Conservation (phyloP, 1,140 invertebrate species). For the Pararge aegeria region DNA sequence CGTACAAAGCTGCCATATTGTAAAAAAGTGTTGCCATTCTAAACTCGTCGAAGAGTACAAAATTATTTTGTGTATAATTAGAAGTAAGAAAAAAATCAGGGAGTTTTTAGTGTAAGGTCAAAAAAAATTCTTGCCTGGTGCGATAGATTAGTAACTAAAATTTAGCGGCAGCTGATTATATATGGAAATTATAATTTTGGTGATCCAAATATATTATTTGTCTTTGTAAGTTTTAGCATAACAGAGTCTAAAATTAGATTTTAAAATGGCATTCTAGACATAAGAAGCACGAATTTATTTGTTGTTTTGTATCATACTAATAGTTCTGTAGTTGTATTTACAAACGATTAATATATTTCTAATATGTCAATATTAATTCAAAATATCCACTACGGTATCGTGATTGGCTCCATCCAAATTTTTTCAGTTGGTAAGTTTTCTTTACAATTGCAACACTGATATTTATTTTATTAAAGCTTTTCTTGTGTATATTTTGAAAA, state of each 20-base stretch:
- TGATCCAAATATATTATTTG: slow-evolving; percentile 28
- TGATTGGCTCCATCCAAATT: slow-evolving; percentile 58
- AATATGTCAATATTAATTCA: slow-evolving; percentile 48
- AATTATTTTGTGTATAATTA: slow-evolving; percentile 79
- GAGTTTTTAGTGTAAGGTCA: slow-evolving; percentile 68
- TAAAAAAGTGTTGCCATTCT: slow-evolving; percentile 71
- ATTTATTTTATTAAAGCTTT: slow-evolving; percentile 8
- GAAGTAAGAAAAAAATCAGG: slow-evolving; percentile 77
- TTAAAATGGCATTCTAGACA: slow-evolving; percentile 62
- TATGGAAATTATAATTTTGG: slow-evolving; percentile 31
- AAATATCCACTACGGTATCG: slow-evolving; percentile 31
- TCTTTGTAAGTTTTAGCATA: slow-evolving; percentile 36
- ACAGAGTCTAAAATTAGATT: slow-evolving; percentile 56
- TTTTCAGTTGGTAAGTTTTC: slow-evolving; percentile 23
- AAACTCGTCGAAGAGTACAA: slow-evolving; percentile 77
- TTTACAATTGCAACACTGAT: slow-evolving; percentile 22
- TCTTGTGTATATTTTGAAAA: slow-evolving; percentile 11
- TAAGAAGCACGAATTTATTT: slow-evolving; percentile 78
- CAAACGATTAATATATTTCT: slow-evolving; percentile 67
- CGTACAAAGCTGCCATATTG: slow-evolving; percentile 69
- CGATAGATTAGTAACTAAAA: slow-evolving; percentile 53
- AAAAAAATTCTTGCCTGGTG: slow-evolving; percentile 73
- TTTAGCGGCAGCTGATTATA: slow-evolving; percentile 38
- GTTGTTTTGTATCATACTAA: slow-evolving; percentile 72
- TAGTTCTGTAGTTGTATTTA: slow-evolving; percentile 66